Evolutionary conservation across 1,140 invertebrate species (phyloP), one percentile per base, ranked within the genome.

Genomic region (Sitobion miscanthi): DNA sequence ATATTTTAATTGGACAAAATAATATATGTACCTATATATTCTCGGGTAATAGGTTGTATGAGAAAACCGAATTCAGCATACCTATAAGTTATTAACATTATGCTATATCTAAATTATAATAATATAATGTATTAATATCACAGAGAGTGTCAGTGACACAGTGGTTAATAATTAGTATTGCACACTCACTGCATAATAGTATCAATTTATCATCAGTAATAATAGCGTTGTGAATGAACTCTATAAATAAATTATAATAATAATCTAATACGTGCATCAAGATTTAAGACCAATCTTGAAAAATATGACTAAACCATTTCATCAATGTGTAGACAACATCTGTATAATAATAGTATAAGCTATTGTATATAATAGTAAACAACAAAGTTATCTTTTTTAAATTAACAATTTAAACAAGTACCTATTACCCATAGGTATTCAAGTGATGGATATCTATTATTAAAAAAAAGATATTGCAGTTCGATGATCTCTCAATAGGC

Each of bases 221-320:
- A 17, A 25, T 30, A 77, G 62, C 14, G n/a, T 14, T 77, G 62
- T n/a, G 17, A 77, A 77, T 17, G 62, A n/a, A 77, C 62, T 77
- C n/a, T 17, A 77, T n/a, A 77, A n/a, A 77, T n/a, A 77, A n/a
- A 35, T 77, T n/a, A n/a, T 14, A 30, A 69, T 30, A 69, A 30
- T 69, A 69, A 69, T 69, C 52, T 69, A 69, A 69, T n/a, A 69
- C n/a, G 30, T 77, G 30, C 17, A n/a, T 77, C 30, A n/a, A 77
- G 62, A n/a, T 77, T 69, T 30, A 77, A 77, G 30, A 77, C 4
- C 30, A n/a, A 17, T n/a, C 62, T 21, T n/a, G 30, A 23, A 85
- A 42, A 85, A 85, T 42, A 85, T 85, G 83, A 85, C 83, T 85
- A 85, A 85, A 85, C 8, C 23, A 42, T 82, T 82, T 82, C 5